phyloP scores from a whole-genome alignment of 2,888 invertebrate genomes.

The Leucoptera coffeella region DNA sequence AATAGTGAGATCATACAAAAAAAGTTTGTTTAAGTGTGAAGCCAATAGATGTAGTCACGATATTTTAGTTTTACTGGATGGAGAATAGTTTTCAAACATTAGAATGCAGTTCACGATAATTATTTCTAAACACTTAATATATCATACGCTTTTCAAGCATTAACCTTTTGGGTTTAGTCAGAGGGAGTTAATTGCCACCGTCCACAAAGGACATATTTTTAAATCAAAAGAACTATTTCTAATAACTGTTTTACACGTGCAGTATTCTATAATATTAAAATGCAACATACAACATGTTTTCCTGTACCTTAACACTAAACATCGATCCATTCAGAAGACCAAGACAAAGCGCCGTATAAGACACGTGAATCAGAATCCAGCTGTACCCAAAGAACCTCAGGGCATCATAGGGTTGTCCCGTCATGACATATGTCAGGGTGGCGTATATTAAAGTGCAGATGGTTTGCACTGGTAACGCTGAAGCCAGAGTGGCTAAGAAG shows the following conservation, averaged over 20 bases:
- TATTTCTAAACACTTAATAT: too few species aligned
- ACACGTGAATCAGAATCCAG: slow-evolving; percentile 67
- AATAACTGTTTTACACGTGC: too few species aligned
- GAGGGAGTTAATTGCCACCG: not conserved
- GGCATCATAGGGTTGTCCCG: slow-evolving; percentile 75
- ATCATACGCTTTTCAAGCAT: too few species aligned
- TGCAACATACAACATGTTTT: too few species aligned
- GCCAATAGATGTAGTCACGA: too few species aligned
- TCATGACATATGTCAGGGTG: slow-evolving; percentile 76
- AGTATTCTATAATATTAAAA: too few species aligned
- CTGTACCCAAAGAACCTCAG: slow-evolving; percentile 66
- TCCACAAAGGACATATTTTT: not conserved
- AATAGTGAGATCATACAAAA: too few species aligned
- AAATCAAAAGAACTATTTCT: not conserved
- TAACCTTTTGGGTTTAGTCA: not conserved
- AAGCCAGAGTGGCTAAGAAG: slow-evolving; percentile 70
- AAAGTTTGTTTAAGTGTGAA: too few species aligned
- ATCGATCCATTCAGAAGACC: slow-evolving; percentile 82
- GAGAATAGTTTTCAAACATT: too few species aligned
- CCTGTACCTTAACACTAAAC: slow-evolving; percentile 73
- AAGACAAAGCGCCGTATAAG: slow-evolving; percentile 79
- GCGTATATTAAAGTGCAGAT: slow-evolving; percentile 71
- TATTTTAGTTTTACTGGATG: too few species aligned
- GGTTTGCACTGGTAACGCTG: slow-evolving; percentile 78
- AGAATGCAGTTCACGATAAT: too few species aligned